Evolutionary conservation across 2,113 vertebrate species (phyloP), one percentile per base, ranked within the genome.

Genomic region (Rissa tridactyla): DNA sequence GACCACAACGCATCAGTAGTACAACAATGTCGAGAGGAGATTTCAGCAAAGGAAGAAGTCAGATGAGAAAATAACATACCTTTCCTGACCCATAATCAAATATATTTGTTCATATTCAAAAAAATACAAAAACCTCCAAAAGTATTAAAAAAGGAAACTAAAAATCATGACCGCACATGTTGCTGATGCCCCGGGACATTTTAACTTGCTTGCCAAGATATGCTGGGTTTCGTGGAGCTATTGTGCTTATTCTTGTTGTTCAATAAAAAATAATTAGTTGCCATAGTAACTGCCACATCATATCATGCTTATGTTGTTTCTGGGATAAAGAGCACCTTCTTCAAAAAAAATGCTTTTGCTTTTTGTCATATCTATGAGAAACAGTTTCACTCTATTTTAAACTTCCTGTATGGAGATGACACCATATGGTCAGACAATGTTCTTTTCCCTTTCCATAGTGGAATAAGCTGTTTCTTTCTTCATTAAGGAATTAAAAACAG

Each of bases 221-320:
- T 55, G 91, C 71, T 92, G 82, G 86, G 76, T 44, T 95, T 96
- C 75, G 55, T 82, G 93, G 58, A 95, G 93, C 94, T 95, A 96
- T 95, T 96, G 94, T 95, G 90, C 82, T 96, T 95, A 93, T 92
- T 92, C 90, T 92, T 94, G 90, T 95, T 95, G 94, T 96, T 95
- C 96, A 96, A 97, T 93, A 96, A 96, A 96, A 97, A 96, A 96
- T 95, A 97, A 96, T 97, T 96, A 91, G 95, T 97, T 96, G 80
- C 86, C 75, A 92, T 96, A 86, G 96, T 26, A 95, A 97, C 96
- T 94, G 86, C 90, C 94, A 97, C 86, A 92, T 96, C 91, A 87
- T 94, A 94, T 92, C 94, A 94, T 62, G 92, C 75, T 92, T 95
- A 92, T 96, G 92, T 77, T 97, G 83, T 94, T 96, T 97, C 78